Evolutionary conservation across 2,888 invertebrate genomes (phyloP).

Genomic region (Amphipyra berbera): DNA sequence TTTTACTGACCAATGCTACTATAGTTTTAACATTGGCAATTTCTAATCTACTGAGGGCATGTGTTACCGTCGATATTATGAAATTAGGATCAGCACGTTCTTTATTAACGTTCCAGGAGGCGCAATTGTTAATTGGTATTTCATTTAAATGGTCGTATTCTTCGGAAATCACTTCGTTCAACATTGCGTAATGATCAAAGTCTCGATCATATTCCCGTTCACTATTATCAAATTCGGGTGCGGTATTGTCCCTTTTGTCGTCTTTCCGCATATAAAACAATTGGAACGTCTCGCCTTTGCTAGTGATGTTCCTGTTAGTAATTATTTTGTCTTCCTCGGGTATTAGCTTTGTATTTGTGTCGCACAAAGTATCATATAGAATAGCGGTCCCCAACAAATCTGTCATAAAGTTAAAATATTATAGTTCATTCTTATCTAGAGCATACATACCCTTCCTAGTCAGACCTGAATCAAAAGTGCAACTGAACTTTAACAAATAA

Average conservation of each 20-base stretch:
- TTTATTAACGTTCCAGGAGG: conserved; percentile 36
- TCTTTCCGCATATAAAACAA: conserved; percentile 14
- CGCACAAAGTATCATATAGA: conserved; percentile 40
- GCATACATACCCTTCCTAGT: conserved; percentile 72
- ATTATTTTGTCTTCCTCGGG: conserved; percentile 20
- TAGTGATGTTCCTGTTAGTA: conserved; percentile 16
- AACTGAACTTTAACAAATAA: conserved; percentile 8
- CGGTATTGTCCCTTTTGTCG: neutral
- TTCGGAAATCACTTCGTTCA: conserved; percentile 22
- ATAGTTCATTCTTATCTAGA: neutral
- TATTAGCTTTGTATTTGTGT: conserved; percentile 4
- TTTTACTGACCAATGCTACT: conserved; percentile 42
- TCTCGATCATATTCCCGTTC: conserved; percentile 29
- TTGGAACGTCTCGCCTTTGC: conserved; percentile 12
- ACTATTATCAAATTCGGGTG: conserved; percentile 10
- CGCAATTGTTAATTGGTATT: conserved; percentile 31
- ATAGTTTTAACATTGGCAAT: conserved; percentile 35
- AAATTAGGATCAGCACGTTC: conserved; percentile 13
- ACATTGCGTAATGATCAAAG: conserved; percentile 14
- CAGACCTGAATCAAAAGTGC: conserved; percentile 75
- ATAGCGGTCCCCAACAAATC: conserved; percentile 39
- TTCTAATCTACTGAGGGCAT: conserved; percentile 36
- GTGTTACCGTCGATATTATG: conserved; percentile 37
- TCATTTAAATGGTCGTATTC: conserved; percentile 27
- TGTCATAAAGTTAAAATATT: conserved; percentile 34